Evolutionary conservation across 2,113 vertebrate species (phyloP).

Genomic region (Xiphophorus couchianus): DNA sequence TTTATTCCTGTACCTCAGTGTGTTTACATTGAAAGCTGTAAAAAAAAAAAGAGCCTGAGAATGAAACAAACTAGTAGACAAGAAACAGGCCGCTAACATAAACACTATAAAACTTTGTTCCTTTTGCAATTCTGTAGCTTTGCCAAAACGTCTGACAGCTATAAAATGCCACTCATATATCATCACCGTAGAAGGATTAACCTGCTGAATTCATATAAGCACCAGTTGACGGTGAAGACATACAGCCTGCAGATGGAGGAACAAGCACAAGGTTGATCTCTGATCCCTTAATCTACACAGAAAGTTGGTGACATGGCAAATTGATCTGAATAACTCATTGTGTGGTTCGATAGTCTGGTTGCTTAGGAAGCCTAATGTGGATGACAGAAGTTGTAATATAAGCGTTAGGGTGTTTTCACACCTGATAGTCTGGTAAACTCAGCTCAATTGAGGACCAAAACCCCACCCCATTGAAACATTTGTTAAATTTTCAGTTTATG

Average conservation of each 20-base stretch:
- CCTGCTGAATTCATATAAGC: constrained; percentile 22
- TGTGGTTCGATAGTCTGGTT: constrained; percentile 1
- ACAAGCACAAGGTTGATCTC: constrained; percentile 34
- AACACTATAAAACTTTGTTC: constrained; percentile 15
- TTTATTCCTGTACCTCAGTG: neutral
- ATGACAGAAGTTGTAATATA: constrained; percentile 6
- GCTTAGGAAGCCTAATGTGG: constrained; percentile 5
- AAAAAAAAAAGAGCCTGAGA: neutral
- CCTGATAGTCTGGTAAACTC: too few species aligned
- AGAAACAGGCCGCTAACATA: constrained; percentile 3
- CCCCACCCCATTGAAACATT: too few species aligned
- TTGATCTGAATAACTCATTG: neutral
- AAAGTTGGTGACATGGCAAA: constrained; percentile 33
- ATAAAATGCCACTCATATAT: constrained; percentile 16
- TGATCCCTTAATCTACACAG: constrained; percentile 63
- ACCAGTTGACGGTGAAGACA: constrained; percentile 32
- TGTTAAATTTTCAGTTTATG: too few species aligned
- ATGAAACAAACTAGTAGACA: neutral
- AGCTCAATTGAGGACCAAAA: too few species aligned
- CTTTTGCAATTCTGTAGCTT: neutral
- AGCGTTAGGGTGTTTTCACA: constrained; percentile 3
- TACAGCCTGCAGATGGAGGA: constrained; percentile 41
- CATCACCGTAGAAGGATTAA: constrained; percentile 22
- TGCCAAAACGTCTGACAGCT: constrained; percentile 18
- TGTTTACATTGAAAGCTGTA: neutral